Conservation (phyloP, 2,888 invertebrate genomes). For the Ennomos quercinarius region DNA sequence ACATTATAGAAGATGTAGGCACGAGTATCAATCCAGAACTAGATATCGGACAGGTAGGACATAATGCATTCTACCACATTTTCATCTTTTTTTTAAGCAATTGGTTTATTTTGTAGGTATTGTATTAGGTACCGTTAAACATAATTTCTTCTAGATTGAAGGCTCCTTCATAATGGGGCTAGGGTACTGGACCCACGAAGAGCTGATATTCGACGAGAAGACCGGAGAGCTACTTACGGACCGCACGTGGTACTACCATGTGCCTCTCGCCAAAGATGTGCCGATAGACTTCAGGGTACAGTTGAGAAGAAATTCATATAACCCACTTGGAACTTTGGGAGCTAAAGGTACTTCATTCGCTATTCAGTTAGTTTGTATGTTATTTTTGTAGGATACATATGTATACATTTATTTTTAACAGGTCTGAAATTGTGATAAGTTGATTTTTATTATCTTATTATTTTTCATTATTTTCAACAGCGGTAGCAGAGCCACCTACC, state of each 20-base stretch:
- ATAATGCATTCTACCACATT: too few relatives aligned
- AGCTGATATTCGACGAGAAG: conserved; percentile 86
- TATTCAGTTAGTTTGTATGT: too few relatives aligned
- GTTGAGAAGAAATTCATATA: conserved; percentile 87
- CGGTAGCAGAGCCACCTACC: conserved; percentile 81
- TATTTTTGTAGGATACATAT: too few relatives aligned
- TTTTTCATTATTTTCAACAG: conserved; percentile 54
- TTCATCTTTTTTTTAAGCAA: conserved; percentile 8
- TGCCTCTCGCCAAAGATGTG: conserved; percentile 90
- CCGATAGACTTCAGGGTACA: conserved; percentile 90
- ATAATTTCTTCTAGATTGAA: conserved; percentile 76
- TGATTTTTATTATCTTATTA: background rate
- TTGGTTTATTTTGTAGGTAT: background rate
- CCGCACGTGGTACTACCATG: conserved; percentile 92
- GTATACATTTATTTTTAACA: too few relatives aligned
- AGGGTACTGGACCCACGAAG: conserved; percentile 91
- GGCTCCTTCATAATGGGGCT: conserved; percentile 91
- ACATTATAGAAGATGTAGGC: conserved; percentile 89
- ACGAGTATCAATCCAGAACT: conserved; percentile 87
- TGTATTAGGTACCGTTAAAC: background rate
- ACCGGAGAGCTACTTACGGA: conserved; percentile 90
- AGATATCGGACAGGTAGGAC: conserved; percentile 87
- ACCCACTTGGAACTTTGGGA: conserved; percentile 80
- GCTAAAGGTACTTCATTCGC: conserved; percentile 53
- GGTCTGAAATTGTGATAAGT: too few relatives aligned